These are phyloP conservation scores for Podilymbus podiceps DNA, from an alignment of 2,113 vertebrate species.

Conservation along the genomic window DNA sequence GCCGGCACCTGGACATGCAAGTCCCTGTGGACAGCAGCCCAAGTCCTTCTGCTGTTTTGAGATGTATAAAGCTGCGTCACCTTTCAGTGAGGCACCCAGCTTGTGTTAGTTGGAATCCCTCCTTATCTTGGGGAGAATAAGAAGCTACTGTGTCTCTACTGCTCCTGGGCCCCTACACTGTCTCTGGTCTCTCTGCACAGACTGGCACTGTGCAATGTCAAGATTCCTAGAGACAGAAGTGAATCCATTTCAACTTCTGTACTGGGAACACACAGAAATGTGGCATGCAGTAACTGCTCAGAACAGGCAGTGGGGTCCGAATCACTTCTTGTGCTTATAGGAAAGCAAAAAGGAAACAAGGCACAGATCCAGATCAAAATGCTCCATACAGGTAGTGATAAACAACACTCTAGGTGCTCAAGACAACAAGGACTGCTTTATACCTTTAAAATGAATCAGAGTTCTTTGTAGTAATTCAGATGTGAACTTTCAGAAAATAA, in stretches of 20 bases:
- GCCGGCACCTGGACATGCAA: neutral
- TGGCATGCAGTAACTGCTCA: neutral
- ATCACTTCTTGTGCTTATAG: neutral
- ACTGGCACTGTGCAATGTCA: neutral
- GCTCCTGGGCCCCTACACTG: neutral
- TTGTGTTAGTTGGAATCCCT: neutral
- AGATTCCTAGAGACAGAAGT: neutral
- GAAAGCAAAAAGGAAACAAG: neutral
- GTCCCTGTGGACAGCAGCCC: neutral
- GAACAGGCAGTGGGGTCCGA: neutral
- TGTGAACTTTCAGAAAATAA: conserved; percentile 1
- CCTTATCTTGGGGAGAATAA: neutral
- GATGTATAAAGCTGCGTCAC: neutral
- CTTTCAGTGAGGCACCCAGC: neutral
- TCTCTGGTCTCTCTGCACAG: neutral
- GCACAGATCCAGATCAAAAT: neutral
- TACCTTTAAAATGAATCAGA: neutral
- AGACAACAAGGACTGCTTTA: neutral
- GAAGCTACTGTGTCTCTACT: neutral
- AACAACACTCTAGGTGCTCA: neutral
- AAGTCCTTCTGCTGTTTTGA: neutral
- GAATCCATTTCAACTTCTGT: neutral
- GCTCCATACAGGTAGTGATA: neutral
- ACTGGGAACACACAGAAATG: neutral
- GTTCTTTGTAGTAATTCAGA: neutral